Evolutionary conservation across 2,888 invertebrate species (phyloP), one percentile per base, ranked within the genome.

Genomic region (Tipula vernalis): DNA sequence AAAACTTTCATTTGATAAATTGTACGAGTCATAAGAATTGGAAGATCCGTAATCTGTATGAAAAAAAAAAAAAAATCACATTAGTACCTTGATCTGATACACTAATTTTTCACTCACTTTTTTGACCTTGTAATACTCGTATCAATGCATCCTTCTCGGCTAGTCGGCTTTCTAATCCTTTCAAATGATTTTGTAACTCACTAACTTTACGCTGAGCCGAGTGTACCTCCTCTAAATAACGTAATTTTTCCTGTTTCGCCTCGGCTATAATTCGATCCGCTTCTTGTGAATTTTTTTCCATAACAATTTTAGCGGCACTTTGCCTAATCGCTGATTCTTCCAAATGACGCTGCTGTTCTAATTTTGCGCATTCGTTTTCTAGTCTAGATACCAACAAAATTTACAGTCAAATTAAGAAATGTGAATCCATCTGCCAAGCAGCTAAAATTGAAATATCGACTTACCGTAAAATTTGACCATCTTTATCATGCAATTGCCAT

Each of bases 131-230:
- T 83, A 97, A 93, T 36, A 97, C 96, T 89, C 96, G 94, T 89
- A 98, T 96, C 96, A 98, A 96, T 0, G 97, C 97, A 90, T 98
- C 97, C 87, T 96, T 94, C 90, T 98, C 97, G 0, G 96, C 96
- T 87, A 98, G 93, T 90, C 97, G 96, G 3, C 96, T 96, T 91
- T 98, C 97, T 88, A 97, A 92, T 91, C 96, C 96, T 91, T 97
- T 97, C 89, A 92, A 96, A 96, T 95, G 95, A 90, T 96, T 94
- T 92, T 97, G 97, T 28, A 97, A 92, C 90, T 97, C 97, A 1
- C 96, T 95, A n/a, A 96, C 94, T 90, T 95, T 96, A 90, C 96
- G 96, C 91, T 97, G 96, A 6, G 96, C 96, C 10, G 95, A 95
- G 90, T 97, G 96, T 39, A 97, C 94, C 90, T 97, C 97, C 90